Conservation (phyloP, 2,113 vertebrate species). For the Clinocottus analis region DNA sequence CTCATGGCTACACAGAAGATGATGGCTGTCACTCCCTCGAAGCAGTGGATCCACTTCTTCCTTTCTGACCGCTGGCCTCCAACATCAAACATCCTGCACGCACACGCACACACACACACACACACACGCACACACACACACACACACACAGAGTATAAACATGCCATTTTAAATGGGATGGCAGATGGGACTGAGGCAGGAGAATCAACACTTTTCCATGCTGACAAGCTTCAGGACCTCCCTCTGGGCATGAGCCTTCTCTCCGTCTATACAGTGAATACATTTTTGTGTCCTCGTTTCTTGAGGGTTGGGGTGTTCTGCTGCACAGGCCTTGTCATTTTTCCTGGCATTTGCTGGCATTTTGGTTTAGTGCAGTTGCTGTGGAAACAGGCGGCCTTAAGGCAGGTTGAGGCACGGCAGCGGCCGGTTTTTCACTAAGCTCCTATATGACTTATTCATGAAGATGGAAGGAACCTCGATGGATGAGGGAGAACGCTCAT, state of each 20-base stretch:
- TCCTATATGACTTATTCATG: constrained; percentile 52
- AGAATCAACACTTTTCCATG: constrained; percentile 34
- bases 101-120: constrained; percentile 17
- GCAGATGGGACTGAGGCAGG: background rate
- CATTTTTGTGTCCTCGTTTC: constrained; percentile 9
- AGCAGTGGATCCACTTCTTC: constrained; percentile 99
- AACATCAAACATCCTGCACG: constrained; percentile 94
- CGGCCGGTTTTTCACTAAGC: constrained; percentile 9
- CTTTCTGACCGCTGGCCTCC: constrained; percentile 94
- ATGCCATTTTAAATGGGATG: background rate
- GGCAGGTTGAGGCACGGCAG: constrained; percentile 9
- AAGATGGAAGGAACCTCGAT: constrained; percentile 27
- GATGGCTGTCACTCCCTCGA: constrained; percentile 98
- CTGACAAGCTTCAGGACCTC: constrained; percentile 33
- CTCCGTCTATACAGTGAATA: background rate
- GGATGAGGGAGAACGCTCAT: constrained; percentile 7
- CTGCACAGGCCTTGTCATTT: constrained; percentile 55
- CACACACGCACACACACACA: background rate
- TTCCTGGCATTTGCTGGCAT: constrained; percentile 68
- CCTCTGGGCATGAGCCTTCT: background rate
- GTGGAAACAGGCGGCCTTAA: constrained; percentile 60
- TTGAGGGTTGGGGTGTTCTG: background rate
- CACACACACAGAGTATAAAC: too few species aligned
- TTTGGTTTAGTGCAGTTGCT: constrained; percentile 68
- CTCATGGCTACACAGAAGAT: constrained; percentile 99